Evolutionary conservation across 2,888 invertebrate species (phyloP).

Genomic region (Blera fallax): DNA sequence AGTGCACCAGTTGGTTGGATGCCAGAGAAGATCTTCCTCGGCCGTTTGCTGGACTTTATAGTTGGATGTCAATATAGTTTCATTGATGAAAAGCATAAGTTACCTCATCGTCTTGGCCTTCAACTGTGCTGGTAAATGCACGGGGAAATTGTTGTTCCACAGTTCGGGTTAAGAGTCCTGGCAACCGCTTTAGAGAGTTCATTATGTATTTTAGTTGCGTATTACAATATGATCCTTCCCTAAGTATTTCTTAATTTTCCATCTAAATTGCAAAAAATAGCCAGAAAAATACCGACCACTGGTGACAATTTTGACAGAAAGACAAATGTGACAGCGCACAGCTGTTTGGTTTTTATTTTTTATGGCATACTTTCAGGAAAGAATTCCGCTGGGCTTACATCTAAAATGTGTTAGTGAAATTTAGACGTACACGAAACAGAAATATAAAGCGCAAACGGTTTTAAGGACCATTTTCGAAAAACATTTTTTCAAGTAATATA

Average conservation of each 20-base stretch:
- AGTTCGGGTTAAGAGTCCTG: neutral
- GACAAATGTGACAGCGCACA: neutral
- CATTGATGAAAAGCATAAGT: neutral
- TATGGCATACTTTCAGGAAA: neutral
- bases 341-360: neutral
- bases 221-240: neutral
- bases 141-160: neutral
- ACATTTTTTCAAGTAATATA: too few species aligned
- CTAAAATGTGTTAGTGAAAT: neutral
- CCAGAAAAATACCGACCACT: neutral
- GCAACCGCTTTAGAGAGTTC: conserved; percentile 20
- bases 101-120: conserved; percentile 45
- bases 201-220: neutral
- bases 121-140: conserved; percentile 11
- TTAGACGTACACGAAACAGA: too few species aligned
- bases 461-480: too few species aligned
- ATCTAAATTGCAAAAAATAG: neutral
- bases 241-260: neutral
- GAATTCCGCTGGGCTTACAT: neutral
- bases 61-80: neutral
- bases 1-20: conserved; percentile 97
- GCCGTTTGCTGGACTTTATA: conserved; percentile 79
- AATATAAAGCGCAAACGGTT: too few species aligned
- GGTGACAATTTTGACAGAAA: neutral
- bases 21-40: conserved; percentile 91